Percentiles rank a stretch among this genome's conserved stretches.
phyloP scores from a whole-genome alignment of 2,888 invertebrate species.

The Troides oblongomaculatus region DNA sequence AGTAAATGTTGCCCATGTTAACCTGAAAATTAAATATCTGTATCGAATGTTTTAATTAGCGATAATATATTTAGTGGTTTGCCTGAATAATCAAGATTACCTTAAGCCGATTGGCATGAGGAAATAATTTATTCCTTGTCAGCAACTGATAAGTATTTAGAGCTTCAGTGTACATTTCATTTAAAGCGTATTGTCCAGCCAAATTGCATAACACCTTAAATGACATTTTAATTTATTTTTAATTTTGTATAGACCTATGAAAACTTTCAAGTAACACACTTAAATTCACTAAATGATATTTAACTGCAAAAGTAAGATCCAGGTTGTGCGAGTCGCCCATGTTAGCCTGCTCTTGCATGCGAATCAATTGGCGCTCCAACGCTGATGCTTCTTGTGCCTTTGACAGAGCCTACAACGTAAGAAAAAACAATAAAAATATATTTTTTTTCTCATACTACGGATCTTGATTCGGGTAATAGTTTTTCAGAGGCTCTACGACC shows the following conservation, averaged over 20 bases:
- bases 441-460: too few relatives aligned
- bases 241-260: background rate
- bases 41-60: background rate
- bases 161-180: slow-evolving; percentile 97
- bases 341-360: slow-evolving; percentile 94
- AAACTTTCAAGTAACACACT: background rate
- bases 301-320: slow-evolving; percentile 96
- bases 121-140: slow-evolving; percentile 95
- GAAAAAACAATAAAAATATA: background rate
- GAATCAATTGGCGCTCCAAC: slow-evolving; percentile 92
- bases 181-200: slow-evolving; percentile 95
- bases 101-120: slow-evolving; percentile 94
- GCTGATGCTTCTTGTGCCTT: slow-evolving; percentile 98
- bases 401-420: slow-evolving; percentile 82
- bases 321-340: slow-evolving; percentile 95
- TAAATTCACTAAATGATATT: slow-evolving; percentile 32
- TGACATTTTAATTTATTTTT: background rate
- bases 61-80: background rate
- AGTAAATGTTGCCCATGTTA: slow-evolving; percentile 99
- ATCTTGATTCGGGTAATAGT: too few relatives aligned
- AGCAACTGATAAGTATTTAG: slow-evolving; percentile 97
- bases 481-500: too few relatives aligned
- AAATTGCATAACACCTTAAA: slow-evolving; percentile 95
- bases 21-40: slow-evolving; percentile 47
- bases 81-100: slow-evolving; percentile 60